These are phyloP conservation scores for Mylabris phalerata DNA, from an alignment of 1,140 invertebrate species.

Conservation along the genomic window DNA sequence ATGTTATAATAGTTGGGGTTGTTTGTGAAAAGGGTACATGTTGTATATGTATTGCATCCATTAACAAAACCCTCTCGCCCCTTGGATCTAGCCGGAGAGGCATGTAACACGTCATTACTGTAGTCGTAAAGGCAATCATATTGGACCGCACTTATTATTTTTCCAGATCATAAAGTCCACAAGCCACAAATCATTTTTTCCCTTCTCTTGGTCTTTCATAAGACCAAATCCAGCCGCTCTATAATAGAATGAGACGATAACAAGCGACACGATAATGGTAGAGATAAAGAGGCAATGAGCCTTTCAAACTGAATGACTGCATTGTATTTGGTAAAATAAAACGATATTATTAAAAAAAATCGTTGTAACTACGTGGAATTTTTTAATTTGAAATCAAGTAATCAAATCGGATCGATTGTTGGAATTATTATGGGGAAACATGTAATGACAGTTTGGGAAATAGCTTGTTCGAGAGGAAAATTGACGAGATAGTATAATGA, in stretches of 20 bases:
- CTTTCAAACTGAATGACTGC: constrained; percentile 9
- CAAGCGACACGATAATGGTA: constrained; percentile 18
- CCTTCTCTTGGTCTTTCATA: neutral
- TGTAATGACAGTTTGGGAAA: no score
- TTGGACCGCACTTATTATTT: constrained; percentile 34
- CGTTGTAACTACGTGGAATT: no score
- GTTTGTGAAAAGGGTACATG: no score
- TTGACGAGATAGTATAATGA: no score
- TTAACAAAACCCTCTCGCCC: constrained; percentile 16
- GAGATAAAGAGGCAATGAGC: constrained; percentile 19
- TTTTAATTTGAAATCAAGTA: no score
- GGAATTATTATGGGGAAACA: no score
- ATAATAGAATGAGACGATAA: constrained; percentile 19
- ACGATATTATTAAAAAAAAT: no score
- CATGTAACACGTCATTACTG: constrained; percentile 29
- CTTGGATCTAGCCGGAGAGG: constrained; percentile 3
- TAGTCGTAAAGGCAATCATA: constrained; percentile 32
- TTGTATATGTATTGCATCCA: neutral
- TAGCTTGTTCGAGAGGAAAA: no score
- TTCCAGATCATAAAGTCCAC: constrained; percentile 31
- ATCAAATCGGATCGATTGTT: no score
- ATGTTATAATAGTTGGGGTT: no score
- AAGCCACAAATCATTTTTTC: constrained; percentile 28
- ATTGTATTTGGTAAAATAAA: constrained; percentile 10
- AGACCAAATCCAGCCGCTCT: neutral